Conservation (phyloP, 2,797 vertebrate genomes). For the Sardinella longiceps region DNA sequence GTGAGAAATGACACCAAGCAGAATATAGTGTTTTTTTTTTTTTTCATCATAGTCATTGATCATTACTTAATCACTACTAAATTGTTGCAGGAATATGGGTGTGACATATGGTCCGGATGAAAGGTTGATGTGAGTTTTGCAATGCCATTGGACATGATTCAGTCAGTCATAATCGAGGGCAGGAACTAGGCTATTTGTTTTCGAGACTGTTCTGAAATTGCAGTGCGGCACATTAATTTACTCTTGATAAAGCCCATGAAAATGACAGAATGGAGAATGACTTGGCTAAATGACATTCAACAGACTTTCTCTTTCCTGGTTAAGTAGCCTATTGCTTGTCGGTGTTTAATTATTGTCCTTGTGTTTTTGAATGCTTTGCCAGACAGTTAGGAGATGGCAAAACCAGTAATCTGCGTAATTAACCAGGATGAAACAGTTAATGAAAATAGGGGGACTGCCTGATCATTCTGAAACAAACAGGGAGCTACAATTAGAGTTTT, state of each 20-base stretch:
- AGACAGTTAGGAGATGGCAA: background rate
- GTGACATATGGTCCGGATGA: no score
- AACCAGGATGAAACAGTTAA: background rate
- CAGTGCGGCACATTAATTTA: background rate
- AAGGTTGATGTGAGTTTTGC: no score
- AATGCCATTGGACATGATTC: no score
- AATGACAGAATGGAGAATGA: background rate
- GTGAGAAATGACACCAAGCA: no score
- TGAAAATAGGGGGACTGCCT: background rate
- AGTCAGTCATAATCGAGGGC: no score
- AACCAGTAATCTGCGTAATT: background rate
- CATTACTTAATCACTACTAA: no score
- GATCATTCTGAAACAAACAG: no score
- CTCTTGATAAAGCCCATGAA: no score
- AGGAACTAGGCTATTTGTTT: background rate
- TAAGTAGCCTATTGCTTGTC: background rate
- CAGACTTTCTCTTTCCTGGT: background rate
- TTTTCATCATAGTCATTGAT: no score
- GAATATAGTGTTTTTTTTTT: no score
- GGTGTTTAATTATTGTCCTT: background rate
- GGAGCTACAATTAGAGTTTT: no score
- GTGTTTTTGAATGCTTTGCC: background rate
- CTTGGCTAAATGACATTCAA: background rate
- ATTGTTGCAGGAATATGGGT: no score
- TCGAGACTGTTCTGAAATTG: background rate